These are phyloP conservation scores for Pseudorhombus dupliciocellatus DNA, from an alignment of 2,113 vertebrate genomes.

Conservation along the genomic window DNA sequence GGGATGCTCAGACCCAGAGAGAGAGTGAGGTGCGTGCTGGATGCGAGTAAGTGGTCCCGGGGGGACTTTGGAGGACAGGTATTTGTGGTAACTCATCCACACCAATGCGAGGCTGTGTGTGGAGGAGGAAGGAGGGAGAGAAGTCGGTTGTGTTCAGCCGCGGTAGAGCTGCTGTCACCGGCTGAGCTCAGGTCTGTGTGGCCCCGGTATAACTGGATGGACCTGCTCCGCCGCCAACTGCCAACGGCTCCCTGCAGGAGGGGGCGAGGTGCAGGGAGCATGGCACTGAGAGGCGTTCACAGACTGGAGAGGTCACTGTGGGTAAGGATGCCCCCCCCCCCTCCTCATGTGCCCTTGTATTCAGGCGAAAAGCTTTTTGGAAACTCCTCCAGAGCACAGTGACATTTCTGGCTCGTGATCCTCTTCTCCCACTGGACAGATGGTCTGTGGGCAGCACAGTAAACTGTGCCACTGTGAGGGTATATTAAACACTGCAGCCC, in stretches of 20 bases:
- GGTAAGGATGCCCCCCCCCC: not conserved
- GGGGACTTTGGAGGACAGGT: not conserved
- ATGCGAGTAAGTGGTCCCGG: not conserved
- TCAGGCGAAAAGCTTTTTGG: not conserved
- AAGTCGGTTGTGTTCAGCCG: conserved; percentile 12
- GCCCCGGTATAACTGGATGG: conserved; percentile 13
- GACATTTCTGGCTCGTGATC: conserved; percentile 25
- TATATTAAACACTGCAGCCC: conserved; percentile 35
- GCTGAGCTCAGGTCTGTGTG: not conserved
- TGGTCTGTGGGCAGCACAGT: conserved; percentile 39
- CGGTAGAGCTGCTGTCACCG: not conserved
- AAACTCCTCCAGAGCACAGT: not conserved
- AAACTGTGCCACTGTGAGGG: conserved; percentile 15
- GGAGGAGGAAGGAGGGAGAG: conserved; percentile 2
- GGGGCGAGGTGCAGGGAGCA: not conserved
- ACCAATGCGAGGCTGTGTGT: conserved; percentile 18
- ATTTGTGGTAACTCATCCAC: not conserved
- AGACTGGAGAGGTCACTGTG: not conserved
- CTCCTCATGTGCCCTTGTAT: no score
- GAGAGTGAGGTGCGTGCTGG: conserved; percentile 22
- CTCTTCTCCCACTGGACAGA: conserved; percentile 37
- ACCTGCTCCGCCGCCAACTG: conserved; percentile 40
- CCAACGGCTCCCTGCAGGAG: conserved; percentile 7
- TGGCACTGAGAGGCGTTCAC: not conserved
- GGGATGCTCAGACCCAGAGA: no score